Conservation (phyloP, 2,113 vertebrate genomes). For the Leuciscus idus region DNA sequence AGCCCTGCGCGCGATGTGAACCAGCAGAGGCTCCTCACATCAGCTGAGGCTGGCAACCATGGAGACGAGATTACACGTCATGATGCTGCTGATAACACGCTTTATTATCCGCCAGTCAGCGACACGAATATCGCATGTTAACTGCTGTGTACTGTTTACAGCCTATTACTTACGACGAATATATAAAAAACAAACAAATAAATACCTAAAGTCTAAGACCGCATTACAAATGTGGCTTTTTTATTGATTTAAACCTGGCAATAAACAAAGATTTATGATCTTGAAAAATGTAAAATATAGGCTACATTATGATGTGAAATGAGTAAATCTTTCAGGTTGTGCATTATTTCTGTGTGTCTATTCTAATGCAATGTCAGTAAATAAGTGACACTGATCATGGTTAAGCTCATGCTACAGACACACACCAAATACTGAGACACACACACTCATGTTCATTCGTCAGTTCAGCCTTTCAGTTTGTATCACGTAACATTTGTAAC, state of each 20-base stretch:
- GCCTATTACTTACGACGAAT: background rate
- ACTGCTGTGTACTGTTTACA: background rate
- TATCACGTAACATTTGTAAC: too few relatives aligned
- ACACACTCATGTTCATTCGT: too few relatives aligned
- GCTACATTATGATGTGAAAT: background rate
- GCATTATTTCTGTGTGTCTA: background rate
- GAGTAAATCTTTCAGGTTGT: background rate
- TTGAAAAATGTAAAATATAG: background rate
- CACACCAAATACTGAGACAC: too few relatives aligned
- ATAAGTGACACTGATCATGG: too few relatives aligned
- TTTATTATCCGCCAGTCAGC: background rate
- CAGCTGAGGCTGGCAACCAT: background rate
- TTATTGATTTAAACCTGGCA: background rate
- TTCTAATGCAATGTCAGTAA: too few relatives aligned
- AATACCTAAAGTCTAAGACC: background rate
- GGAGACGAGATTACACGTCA: constrained; percentile 1
- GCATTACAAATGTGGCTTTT: background rate
- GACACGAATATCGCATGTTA: background rate
- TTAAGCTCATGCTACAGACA: too few relatives aligned
- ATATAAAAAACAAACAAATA: background rate
- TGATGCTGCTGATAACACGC: background rate
- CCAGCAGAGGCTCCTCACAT: background rate
- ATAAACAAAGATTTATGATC: background rate
- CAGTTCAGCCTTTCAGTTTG: too few relatives aligned
- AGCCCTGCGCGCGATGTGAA: background rate